A percentile compares a stretch with the other conserved stretches of the same genome.
Evolutionary conservation across 2,888 invertebrate species (phyloP).

Genomic region (Scaptodrosophila latifasciaeformis): DNA sequence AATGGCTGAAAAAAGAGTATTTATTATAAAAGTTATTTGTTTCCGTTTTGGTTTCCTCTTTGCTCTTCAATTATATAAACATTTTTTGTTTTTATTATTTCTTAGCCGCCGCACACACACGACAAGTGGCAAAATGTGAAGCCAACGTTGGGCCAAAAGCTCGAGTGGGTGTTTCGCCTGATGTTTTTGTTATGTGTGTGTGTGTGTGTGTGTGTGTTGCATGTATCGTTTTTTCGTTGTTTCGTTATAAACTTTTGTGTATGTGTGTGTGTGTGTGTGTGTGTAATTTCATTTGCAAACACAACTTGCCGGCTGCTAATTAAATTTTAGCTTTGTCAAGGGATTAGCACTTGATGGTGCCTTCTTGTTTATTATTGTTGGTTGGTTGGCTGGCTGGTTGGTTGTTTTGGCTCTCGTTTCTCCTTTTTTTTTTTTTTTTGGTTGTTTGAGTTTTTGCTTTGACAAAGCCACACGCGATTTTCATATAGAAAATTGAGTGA

Average conservation of each 20-base stretch:
- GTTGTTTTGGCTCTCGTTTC: not conserved
- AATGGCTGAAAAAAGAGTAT: too few relatives aligned
- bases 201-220: conserved; percentile 7
- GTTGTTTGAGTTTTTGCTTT: not conserved
- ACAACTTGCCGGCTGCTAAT: conserved; percentile 61
- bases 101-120: too few relatives aligned
- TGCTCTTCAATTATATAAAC: too few relatives aligned
- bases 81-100: too few relatives aligned
- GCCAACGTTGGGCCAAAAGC: too few relatives aligned
- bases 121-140: too few relatives aligned
- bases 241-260: conserved; percentile 26
- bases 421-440: not conserved
- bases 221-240: conserved; percentile 20
- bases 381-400: not conserved
- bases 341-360: conserved; percentile 47
- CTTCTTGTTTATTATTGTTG: not conserved
- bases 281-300: conserved; percentile 62
- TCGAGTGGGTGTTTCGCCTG: not conserved
- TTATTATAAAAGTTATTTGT: too few relatives aligned
- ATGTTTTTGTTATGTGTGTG: not conserved
- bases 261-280: conserved; percentile 27
- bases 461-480: not conserved
- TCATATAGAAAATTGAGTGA: too few relatives aligned
- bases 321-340: conserved; percentile 65
- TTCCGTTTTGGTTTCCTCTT: too few relatives aligned